phyloP scores from a whole-genome alignment of 2,888 invertebrate genomes.

The Cryptus viduatorius region DNA sequence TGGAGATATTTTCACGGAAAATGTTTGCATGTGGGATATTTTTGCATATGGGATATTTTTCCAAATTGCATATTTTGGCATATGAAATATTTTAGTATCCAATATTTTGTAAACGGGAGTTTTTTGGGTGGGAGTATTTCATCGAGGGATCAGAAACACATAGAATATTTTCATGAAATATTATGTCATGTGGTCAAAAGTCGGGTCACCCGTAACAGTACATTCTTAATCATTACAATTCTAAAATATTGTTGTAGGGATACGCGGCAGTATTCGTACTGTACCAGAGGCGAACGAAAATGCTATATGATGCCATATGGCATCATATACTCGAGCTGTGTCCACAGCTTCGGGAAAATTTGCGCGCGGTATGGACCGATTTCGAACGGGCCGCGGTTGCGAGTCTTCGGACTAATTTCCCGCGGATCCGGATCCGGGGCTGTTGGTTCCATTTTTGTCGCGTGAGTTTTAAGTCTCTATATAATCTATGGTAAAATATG shows the following conservation, averaged over 20 bases:
- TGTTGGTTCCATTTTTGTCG: constrained; percentile 19
- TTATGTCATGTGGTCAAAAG: too few relatives aligned
- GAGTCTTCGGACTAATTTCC: background rate
- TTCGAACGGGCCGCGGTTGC: background rate
- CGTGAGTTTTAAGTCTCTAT: background rate
- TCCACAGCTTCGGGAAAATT: background rate
- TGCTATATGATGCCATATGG: constrained; percentile 5
- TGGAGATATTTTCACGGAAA: too few relatives aligned
- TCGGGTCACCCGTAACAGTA: too few relatives aligned
- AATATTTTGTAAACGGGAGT: too few relatives aligned
- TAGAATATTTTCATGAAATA: too few relatives aligned
- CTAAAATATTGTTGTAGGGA: background rate
- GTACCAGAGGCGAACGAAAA: background rate
- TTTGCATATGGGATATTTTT: too few relatives aligned
- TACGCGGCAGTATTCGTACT: constrained; percentile 10
- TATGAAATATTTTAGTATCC: too few relatives aligned
- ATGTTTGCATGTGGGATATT: too few relatives aligned
- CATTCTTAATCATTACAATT: background rate
- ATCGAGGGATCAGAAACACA: too few relatives aligned
- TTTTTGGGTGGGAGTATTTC: too few relatives aligned
- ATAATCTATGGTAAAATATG: too few relatives aligned
- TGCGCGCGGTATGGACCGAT: background rate
- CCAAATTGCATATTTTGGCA: too few relatives aligned
- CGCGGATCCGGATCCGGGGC: background rate
- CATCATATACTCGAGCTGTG: background rate